Evolutionary conservation across 2,888 invertebrate species (phyloP), one percentile per base, ranked within the genome.

Genomic region (Chloroclysta siterata): DNA sequence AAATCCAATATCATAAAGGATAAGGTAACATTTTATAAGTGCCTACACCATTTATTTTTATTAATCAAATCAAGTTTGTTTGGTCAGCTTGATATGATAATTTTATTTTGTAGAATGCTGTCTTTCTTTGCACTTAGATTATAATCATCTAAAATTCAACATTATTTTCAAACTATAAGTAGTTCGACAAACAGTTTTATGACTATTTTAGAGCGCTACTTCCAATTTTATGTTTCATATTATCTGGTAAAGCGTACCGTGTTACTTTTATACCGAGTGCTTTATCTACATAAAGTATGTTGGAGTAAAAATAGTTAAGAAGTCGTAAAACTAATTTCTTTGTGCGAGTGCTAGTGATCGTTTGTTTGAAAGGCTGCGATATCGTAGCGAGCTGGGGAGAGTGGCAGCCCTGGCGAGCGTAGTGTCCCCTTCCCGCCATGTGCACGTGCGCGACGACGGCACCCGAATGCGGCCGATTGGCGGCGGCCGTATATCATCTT

Each of bases 391-490:
- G 60, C 72, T 53, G 39, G 51, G 70, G 64, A 51, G 55, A 63
- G 69, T 66, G 75, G 68, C 79, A 79, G 63, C 79, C 82, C 80
- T 55, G 50, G 33, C 62, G 75, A 74, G 79, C 80, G 79, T 81
- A 78, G 75, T 77, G 75, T 76, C 77, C 82, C 81, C 80, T 81
- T 80, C 79, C 79, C 77, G 78, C 74, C 78, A 80, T 81, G 84
- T 83, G 85, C 89, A 89, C 90, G 90, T 89, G 90, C 87, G 83
- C 79, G 80, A 66, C 88, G 88, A 82, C 84, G 79, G 82, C 87
- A 80, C 83, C 86, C 89, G 90, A 90, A 86, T 86, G 87, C 81
- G 76, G 76, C 86, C 90, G 88, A 90, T 75, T 75, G 76, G 77
- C 76, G 74, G 75, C 85, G 81, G 83, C 76, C 75, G 62, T 70